Conservation (phyloP, 2,797 vertebrate genomes). For the Characodon lateralis region DNA sequence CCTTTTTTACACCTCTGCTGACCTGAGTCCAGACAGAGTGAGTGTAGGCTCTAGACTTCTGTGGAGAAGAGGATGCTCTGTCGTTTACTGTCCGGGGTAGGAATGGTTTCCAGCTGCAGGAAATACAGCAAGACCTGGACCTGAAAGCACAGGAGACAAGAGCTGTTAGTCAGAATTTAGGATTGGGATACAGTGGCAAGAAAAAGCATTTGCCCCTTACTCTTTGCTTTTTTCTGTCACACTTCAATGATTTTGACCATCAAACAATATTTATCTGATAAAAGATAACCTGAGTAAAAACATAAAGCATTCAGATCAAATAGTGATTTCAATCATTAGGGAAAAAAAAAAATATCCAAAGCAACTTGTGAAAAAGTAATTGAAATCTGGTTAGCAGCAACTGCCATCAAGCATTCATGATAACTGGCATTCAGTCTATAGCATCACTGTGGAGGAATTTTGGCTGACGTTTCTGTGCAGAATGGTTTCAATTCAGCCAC, state of each 20-base stretch:
- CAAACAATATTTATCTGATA: too few species aligned
- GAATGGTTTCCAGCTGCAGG: constrained; percentile 96
- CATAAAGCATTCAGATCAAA: too few species aligned
- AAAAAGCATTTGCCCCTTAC: not conserved
- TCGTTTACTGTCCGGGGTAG: constrained; percentile 95
- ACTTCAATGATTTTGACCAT: too few species aligned
- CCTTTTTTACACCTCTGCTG: constrained; percentile 29
- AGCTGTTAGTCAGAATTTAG: not conserved
- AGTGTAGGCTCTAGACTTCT: constrained; percentile 85
- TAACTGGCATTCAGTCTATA: too few species aligned
- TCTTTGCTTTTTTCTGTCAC: not conserved
- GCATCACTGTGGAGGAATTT: not conserved
- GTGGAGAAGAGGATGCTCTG: constrained; percentile 99
- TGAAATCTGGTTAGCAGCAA: not conserved
- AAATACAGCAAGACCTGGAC: constrained; percentile 98
- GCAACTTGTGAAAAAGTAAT: too few species aligned
- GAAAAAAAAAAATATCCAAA: too few species aligned
- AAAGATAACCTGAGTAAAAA: too few species aligned
- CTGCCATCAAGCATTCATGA: too few species aligned
- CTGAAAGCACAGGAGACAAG: constrained; percentile 65
- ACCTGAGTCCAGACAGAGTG: constrained; percentile 15
- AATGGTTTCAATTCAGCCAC: not conserved
- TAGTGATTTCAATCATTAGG: too few species aligned
- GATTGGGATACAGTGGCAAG: not conserved
- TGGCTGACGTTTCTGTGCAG: not conserved